These are phyloP conservation scores for Rhinolophus sinicus DNA, from an alignment of 2,113 vertebrate genomes.

Conservation along the genomic window DNA sequence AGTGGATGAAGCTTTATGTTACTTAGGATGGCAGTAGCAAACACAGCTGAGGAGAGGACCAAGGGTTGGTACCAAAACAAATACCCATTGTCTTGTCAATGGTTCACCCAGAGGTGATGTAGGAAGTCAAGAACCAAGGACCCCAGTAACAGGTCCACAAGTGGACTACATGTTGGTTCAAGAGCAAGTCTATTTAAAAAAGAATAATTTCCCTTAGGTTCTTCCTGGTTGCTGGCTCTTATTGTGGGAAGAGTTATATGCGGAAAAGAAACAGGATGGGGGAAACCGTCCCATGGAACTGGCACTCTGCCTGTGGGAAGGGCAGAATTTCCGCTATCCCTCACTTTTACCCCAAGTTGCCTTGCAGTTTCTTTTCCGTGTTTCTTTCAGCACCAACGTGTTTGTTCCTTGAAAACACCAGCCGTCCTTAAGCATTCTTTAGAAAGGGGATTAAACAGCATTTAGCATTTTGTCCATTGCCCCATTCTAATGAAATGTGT, in stretches of 20 bases:
- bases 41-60: background rate
- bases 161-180: background rate
- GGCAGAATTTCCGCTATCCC: rapidly evolving
- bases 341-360: too few species aligned
- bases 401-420: background rate
- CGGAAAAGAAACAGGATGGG: background rate
- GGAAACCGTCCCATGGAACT: background rate
- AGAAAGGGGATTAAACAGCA: constrained; percentile 24
- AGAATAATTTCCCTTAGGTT: background rate
- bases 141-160: constrained; percentile 36
- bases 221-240: background rate
- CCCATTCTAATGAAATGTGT: constrained; percentile 14
- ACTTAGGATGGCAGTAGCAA: background rate
- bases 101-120: background rate
- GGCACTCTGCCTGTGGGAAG: background rate
- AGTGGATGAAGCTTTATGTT: background rate
- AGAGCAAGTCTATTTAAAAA: background rate
- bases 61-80: background rate
- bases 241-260: background rate
- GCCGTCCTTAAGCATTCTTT: background rate
- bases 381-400: background rate
- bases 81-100: background rate
- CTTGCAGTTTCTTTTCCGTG: background rate
- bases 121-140: background rate
- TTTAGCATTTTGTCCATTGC: constrained; percentile 58